A percentile compares a stretch with the other conserved stretches of the same genome.
These are phyloP conservation scores for Cervus canadensis DNA, from an alignment of 2,113 vertebrate genomes.

Conservation along the genomic window DNA sequence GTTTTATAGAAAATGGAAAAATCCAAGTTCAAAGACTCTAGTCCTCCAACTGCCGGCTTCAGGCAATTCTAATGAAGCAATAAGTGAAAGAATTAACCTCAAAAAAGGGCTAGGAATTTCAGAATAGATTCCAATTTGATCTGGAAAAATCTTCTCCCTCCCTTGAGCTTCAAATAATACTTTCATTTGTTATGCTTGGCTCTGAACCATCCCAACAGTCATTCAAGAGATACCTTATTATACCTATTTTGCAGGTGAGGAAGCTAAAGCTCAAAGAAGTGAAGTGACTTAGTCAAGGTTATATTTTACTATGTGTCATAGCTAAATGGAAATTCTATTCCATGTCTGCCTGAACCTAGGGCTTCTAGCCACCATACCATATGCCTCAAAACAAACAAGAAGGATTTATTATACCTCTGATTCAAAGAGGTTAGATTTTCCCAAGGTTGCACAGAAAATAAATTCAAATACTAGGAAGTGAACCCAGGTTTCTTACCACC, in stretches of 20 bases:
- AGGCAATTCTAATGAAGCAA: not conserved
- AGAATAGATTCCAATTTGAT: not conserved
- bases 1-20: not conserved
- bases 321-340: not conserved
- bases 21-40: not conserved
- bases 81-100: not conserved
- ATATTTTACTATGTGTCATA: not conserved
- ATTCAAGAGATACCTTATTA: not conserved
- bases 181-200: not conserved
- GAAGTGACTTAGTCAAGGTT: not conserved
- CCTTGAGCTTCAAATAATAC: not conserved
- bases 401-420: not conserved
- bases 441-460: not conserved
- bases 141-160: not conserved
- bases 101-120: not conserved
- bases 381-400: not conserved
- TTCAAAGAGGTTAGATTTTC: not conserved
- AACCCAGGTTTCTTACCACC: not conserved
- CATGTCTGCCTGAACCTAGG: not conserved
- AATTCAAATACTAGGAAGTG: not conserved
- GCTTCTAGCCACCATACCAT: not conserved
- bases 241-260: not conserved
- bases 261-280: not conserved
- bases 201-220: not conserved
- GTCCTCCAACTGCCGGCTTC: not conserved